These are phyloP conservation scores for Acanthosoma haemorrhoidale DNA, from an alignment of 2,888 invertebrate species.

Conservation along the genomic window DNA sequence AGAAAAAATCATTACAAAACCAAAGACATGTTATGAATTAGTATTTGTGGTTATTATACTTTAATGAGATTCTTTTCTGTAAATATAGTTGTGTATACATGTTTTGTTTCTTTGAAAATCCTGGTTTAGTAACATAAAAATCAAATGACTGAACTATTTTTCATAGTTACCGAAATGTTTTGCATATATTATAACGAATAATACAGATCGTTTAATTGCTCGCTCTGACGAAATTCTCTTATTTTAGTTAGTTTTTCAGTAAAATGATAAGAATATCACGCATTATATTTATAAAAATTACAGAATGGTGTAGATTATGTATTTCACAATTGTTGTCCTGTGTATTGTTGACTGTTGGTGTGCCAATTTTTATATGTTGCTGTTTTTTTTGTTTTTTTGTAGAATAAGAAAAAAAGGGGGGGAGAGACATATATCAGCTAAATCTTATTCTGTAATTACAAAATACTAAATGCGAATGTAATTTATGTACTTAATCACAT, in stretches of 20 bases:
- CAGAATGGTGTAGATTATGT: background rate
- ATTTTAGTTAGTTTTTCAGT: background rate
- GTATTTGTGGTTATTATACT: background rate
- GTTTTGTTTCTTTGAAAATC: background rate
- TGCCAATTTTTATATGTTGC: constrained; percentile 24
- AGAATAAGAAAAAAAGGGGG: background rate
- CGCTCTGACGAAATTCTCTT: background rate
- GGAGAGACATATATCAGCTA: background rate
- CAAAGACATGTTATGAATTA: constrained; percentile 2
- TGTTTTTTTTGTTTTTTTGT: background rate
- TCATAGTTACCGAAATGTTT: background rate
- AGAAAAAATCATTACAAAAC: no score
- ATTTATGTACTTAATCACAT: background rate
- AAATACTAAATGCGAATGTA: background rate
- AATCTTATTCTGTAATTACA: background rate
- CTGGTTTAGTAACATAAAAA: background rate
- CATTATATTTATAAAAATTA: background rate
- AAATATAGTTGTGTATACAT: background rate
- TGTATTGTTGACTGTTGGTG: constrained; percentile 28
- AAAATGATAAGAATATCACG: background rate
- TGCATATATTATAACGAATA: background rate
- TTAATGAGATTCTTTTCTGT: background rate
- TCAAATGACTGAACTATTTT: background rate
- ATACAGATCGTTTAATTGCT: background rate
- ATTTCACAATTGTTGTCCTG: constrained; percentile 12